Evolutionary conservation across 2,888 invertebrate species (phyloP).

Genomic region (Trachelus troglodyta): DNA sequence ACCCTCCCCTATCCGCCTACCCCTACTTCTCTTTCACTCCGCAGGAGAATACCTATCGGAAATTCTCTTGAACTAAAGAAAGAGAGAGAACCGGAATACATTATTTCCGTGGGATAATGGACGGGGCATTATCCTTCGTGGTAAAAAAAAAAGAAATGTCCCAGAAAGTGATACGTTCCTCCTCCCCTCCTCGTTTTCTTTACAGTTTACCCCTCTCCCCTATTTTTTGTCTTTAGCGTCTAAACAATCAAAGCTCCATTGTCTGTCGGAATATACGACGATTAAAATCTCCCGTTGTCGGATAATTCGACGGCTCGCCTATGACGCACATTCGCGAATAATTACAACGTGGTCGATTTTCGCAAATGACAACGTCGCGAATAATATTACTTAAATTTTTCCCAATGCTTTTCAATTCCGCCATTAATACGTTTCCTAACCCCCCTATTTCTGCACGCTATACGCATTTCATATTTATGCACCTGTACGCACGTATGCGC

Average conservation of each 20-base stretch:
- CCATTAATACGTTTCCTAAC: not conserved
- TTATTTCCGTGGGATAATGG: slow-evolving; percentile 1
- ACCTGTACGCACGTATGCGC: not conserved
- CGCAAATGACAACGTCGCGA: not conserved
- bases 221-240: not conserved
- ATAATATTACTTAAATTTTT: not conserved
- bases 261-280: not conserved
- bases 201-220: not conserved
- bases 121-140: not conserved
- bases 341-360: not conserved
- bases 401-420: not conserved
- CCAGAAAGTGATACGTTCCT: not conserved
- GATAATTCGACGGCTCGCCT: not conserved
- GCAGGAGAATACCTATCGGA: not conserved
- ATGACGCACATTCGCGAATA: not conserved
- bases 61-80: not conserved
- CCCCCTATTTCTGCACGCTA: not conserved
- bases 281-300: not conserved
- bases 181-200: not conserved
- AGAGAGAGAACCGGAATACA: not conserved
- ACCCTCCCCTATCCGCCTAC: not conserved
- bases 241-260: not conserved
- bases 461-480: not conserved
- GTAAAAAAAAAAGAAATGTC: not conserved
- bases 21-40: not conserved